Evolutionary conservation across 2,888 invertebrate genomes (phyloP).

Genomic region (Chymomyza caudatula): DNA sequence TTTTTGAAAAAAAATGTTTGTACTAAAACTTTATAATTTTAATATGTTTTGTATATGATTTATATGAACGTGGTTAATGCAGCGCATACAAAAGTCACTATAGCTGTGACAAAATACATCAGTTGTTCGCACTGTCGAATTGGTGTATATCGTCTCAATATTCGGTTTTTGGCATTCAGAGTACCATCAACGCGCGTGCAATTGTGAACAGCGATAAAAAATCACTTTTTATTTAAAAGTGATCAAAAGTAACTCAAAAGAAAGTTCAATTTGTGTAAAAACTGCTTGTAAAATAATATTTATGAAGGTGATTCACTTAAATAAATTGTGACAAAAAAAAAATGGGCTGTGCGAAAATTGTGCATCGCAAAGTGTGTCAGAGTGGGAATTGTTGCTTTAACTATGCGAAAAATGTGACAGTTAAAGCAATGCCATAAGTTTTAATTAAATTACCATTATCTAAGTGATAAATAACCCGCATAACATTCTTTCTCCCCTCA

Average conservation of each 20-base stretch:
- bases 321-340: not conserved
- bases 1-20: not conserved
- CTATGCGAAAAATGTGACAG: not conserved
- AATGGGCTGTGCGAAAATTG: not conserved
- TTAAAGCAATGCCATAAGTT: not conserved
- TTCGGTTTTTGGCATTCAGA: conserved; percentile 58
- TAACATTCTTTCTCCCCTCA: conserved; percentile 5
- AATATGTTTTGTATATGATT: not conserved
- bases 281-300: conserved; percentile 13
- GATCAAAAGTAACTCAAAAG: conserved; percentile 32
- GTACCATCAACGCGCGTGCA: conserved; percentile 54
- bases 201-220: conserved; percentile 39
- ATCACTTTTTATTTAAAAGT: conserved; percentile 9
- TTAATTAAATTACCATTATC: not conserved
- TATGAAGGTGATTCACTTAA: conserved; percentile 59
- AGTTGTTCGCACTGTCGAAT: conserved; percentile 11
- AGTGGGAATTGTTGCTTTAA: not conserved
- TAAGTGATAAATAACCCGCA: conserved; percentile 3
- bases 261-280: conserved; percentile 37
- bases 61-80: not conserved
- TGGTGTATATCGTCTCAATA: conserved; percentile 25
- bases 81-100: conserved; percentile 24
- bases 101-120: conserved; percentile 4
- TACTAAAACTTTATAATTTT: not conserved
- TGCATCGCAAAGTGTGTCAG: not conserved